Evolutionary conservation across 1,140 invertebrate species (phyloP).

Genomic region (Macrosteles quadrilineatus): DNA sequence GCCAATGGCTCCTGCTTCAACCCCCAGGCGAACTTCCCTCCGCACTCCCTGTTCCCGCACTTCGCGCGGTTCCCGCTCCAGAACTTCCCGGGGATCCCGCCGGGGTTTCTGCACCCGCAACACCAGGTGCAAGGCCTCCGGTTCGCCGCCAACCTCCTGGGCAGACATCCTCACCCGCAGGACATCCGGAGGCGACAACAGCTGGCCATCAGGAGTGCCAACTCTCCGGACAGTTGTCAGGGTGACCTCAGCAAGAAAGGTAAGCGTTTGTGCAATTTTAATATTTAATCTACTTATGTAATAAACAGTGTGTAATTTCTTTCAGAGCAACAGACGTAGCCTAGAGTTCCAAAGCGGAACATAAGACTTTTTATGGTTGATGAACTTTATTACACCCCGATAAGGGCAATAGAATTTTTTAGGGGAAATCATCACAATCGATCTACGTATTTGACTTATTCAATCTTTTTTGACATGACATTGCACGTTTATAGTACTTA

Average conservation of each 20-base stretch:
- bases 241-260: constrained; percentile 41
- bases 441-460: too few relatives aligned
- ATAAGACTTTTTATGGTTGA: too few relatives aligned
- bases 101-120: constrained; percentile 38
- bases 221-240: constrained; percentile 36
- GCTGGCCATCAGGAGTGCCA: background rate
- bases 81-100: constrained; percentile 33
- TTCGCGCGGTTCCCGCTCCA: constrained; percentile 37
- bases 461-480: too few relatives aligned
- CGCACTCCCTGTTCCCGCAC: constrained; percentile 38
- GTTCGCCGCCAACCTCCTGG: constrained; percentile 29
- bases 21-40: constrained; percentile 33
- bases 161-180: background rate
- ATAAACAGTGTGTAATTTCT: too few relatives aligned
- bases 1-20: constrained; percentile 30
- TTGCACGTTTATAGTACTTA: too few relatives aligned
- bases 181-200: constrained; percentile 5
- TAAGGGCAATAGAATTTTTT: too few relatives aligned
- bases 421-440: too few relatives aligned
- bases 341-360: too few relatives aligned
- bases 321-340: too few relatives aligned
- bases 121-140: constrained; percentile 21
- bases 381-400: too few relatives aligned
- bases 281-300: too few relatives aligned
- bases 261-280: constrained; percentile 20